These are phyloP conservation scores for Phalloptychus januarius DNA, from an alignment of 2,797 vertebrate species.

Conservation along the genomic window DNA sequence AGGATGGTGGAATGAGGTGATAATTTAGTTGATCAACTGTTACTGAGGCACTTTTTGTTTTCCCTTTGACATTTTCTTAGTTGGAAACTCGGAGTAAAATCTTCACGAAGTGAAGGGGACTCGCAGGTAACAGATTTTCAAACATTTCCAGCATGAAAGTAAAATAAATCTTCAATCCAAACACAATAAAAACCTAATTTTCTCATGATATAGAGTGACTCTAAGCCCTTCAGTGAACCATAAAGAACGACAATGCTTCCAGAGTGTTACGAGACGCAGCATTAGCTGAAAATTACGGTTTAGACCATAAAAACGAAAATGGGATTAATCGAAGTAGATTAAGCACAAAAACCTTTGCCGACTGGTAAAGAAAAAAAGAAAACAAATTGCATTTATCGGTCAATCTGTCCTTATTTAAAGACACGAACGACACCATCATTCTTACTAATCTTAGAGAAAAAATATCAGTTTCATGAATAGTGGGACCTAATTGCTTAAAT, in stretches of 20 bases:
- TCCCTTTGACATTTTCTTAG: not conserved
- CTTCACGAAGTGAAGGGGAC: too few species aligned
- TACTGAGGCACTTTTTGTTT: not conserved
- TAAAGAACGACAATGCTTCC: not conserved
- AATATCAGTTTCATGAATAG: not conserved
- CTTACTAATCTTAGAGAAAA: not conserved
- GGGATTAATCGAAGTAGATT: not conserved
- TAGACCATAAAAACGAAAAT: not conserved
- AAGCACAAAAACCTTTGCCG: not conserved
- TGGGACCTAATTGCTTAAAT: not conserved
- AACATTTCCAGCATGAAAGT: not conserved
- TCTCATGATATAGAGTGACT: not conserved
- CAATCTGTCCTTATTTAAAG: not conserved
- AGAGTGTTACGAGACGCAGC: not conserved
- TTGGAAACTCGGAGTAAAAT: not conserved
- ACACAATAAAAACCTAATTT: not conserved
- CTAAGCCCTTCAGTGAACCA: slow-evolving; percentile 5
- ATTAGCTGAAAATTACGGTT: not conserved
- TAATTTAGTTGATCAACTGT: not conserved
- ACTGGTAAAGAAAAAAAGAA: not conserved
- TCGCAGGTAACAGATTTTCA: not conserved
- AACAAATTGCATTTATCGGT: not conserved
- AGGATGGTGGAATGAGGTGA: not conserved
- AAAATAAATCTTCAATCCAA: not conserved
- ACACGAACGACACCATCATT: not conserved